Base-by-base conservation (phyloP, 2,797 vertebrate species). In the Parauchenoglanis punctatus region DNA sequence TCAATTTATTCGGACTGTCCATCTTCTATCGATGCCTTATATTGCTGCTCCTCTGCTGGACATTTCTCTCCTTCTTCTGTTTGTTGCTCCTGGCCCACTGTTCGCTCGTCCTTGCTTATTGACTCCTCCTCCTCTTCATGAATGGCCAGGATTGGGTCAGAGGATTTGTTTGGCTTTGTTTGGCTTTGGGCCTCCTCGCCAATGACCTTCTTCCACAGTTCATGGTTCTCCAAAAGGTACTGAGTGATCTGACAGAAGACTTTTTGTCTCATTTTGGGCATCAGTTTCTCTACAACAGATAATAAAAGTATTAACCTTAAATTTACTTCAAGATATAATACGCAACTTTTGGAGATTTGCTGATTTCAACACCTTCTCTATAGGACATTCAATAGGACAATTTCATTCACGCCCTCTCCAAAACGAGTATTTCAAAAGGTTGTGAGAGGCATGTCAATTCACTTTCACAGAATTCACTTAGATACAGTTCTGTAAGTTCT, bases 151-250 rank as follows among this genome's bases (percentile, higher is more conserved):
- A 98, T 98, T 89, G 96, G 96, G 92, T 99, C 98, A 11, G 97
- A 95, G 86, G 96, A 44, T 68, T 83, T 83, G 89, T 86, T 94
- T 96, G 91, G 94, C 0, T 94, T 95, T 87, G 92, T 92, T 86
- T 95, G 95, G 91, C 96, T 97, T 87, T 91, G 93, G 5, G 87
- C 84, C 84, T 99, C 98, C 0, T 97, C 97, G 25, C 95, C 96
- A 0, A 98, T 99, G 87, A 98, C 97, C 87, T 98, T 97, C 95
- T 99, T 98, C 99, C 99, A 99, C 99, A 99, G 99, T 90, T 97
- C 96, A 83, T 99, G 98, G 94, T 99, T 99, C 93, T 99, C 97
- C 88, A 99, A 89, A 85, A 99, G 95, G 92, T 99, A 97, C 84
- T 99, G 97, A 12, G 97, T 98, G 92, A 99, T 99, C 93, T 97